These are phyloP conservation scores for Cebidichthys violaceus DNA, from an alignment of 2,113 vertebrate species.

Conservation along the genomic window DNA sequence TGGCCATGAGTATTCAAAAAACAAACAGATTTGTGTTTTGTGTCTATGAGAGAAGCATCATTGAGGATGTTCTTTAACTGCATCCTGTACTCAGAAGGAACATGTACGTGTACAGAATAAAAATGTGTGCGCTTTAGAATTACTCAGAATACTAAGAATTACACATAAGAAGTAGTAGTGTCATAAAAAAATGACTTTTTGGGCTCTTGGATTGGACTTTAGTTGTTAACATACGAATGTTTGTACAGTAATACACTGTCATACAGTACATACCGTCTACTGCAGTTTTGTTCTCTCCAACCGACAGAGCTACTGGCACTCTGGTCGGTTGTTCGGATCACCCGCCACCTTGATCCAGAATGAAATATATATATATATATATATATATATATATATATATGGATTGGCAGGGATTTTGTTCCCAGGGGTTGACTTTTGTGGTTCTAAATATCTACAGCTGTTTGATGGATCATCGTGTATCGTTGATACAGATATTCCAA, in stretches of 20 bases:
- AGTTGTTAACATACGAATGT: background rate
- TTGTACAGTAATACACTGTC: background rate
- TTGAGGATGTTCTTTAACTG: background rate
- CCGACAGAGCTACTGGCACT: background rate
- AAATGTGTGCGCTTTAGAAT: background rate
- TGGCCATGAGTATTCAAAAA: background rate
- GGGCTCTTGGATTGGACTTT: background rate
- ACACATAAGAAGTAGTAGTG: background rate
- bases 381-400: too few relatives aligned
- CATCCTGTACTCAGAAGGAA: background rate
- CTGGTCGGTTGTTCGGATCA: background rate
- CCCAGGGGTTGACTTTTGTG: background rate
- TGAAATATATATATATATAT: too few relatives aligned
- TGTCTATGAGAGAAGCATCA: background rate
- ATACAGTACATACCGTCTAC: background rate
- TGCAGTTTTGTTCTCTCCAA: background rate
- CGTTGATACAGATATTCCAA: too few relatives aligned
- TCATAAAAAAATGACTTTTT: background rate
- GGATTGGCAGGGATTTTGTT: background rate
- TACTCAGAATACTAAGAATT: conserved; percentile 4
- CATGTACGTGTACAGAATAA: background rate
- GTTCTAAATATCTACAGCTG: too few relatives aligned
- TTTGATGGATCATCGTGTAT: too few relatives aligned
- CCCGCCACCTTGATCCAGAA: background rate
- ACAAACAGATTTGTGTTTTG: background rate